A percentile compares a stretch with the other conserved stretches of the same genome.
Evolutionary conservation across 2,797 vertebrate genomes (phyloP).

Genomic region (Hapalemur alaotrensis): DNA sequence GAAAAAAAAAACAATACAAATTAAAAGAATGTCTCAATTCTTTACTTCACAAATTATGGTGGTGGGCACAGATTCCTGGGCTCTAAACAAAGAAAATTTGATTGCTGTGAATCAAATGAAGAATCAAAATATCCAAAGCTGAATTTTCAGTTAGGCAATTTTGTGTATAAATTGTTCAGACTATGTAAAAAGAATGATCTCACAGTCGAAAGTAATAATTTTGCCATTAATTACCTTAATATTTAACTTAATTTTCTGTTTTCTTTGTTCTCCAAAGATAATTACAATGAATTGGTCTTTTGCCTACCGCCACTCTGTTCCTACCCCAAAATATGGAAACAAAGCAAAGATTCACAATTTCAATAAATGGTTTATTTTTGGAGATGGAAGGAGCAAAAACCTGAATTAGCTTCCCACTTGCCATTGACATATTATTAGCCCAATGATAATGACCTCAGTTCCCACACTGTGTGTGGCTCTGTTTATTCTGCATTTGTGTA

Average conservation of each 20-base stretch:
- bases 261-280: background rate
- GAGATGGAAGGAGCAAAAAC: background rate
- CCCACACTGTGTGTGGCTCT: background rate
- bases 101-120: conserved; percentile 6
- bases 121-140: background rate
- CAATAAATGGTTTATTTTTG: background rate
- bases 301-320: background rate
- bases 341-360: background rate
- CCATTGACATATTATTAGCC: background rate
- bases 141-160: conserved; percentile 10
- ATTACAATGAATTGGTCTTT: background rate
- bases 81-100: conserved; percentile 10
- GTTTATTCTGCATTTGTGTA: background rate
- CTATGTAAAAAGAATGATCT: conserved; percentile 38
- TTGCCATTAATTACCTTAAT: conserved; percentile 50
- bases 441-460: background rate
- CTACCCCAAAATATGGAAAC: background rate
- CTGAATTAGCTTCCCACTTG: background rate
- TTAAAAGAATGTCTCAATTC: conserved; percentile 22
- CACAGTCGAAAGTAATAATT: conserved; percentile 49
- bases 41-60: conserved; percentile 49
- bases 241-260: conserved; percentile 52
- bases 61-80: background rate
- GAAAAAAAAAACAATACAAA: background rate
- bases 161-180: conserved; percentile 14